phyloP scores from a whole-genome alignment of 92 coral and sea anemone species.

The Ricordea florida region DNA sequence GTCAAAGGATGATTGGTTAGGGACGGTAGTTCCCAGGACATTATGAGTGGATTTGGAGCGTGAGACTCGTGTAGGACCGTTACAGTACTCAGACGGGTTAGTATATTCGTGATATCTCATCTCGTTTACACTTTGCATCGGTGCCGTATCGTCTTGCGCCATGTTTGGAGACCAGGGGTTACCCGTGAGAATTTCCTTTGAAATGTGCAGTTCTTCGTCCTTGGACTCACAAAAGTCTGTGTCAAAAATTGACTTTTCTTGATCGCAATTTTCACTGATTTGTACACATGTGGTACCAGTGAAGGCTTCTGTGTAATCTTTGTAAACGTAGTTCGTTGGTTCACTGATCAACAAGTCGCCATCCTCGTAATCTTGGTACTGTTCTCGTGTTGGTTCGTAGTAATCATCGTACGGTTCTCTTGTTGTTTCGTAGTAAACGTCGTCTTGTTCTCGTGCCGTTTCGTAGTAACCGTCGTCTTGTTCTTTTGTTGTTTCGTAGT shows the following conservation, averaged over 20 bases:
- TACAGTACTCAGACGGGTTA: constrained; percentile 62
- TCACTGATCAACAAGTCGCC: no score
- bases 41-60: constrained; percentile 23
- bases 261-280: neutral
- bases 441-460: no score
- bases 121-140: neutral
- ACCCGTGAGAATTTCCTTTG: neutral
- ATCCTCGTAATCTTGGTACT: no score
- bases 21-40: neutral
- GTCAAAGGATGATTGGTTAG: constrained; percentile 35
- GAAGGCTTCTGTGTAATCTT: constrained; percentile 1
- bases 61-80: constrained; percentile 17
- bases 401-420: no score
- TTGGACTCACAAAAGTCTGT: constrained; percentile 2
- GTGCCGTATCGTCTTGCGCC: neutral
- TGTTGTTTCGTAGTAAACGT: no score
- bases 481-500: no score
- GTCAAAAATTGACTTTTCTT: constrained; percentile 32
- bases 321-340: no score
- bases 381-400: no score
- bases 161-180: neutral
- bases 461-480: no score
- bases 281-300: constrained; percentile 1
- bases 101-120: constrained; percentile 40
- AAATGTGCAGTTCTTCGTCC: neutral